Percentiles rank a stretch among this genome's conserved stretches.
phyloP scores from a whole-genome alignment of 1,140 invertebrate genomes.

The Drosophila kanapiae region DNA sequence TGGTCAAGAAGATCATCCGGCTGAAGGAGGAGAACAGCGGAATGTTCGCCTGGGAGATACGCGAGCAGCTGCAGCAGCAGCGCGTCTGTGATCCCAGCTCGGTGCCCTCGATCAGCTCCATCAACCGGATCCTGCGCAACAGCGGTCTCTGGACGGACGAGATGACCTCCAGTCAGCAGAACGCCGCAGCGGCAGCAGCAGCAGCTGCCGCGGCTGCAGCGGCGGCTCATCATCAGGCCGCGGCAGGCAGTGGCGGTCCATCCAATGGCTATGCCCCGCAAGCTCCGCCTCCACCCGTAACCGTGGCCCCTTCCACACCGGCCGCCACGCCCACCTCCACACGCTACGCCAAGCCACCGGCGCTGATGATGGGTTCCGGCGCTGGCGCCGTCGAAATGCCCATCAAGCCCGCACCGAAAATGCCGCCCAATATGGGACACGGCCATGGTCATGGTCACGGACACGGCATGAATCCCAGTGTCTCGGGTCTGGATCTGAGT shows the following conservation, averaged over 20 bases:
- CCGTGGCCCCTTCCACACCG: background rate
- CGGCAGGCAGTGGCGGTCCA: constrained; percentile 27
- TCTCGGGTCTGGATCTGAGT: constrained; percentile 68
- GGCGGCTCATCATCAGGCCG: constrained; percentile 50
- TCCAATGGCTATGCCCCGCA: constrained; percentile 47
- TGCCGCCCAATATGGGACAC: constrained; percentile 42
- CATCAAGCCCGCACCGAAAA: constrained; percentile 70
- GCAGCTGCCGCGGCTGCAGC: constrained; percentile 58
- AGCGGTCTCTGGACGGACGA: constrained; percentile 90
- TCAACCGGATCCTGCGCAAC: constrained; percentile 96
- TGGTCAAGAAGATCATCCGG: constrained; percentile 95
- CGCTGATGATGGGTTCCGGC: constrained; percentile 23
- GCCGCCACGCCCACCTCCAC: constrained; percentile 24
- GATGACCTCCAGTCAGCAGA: constrained; percentile 85
- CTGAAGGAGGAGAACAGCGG: constrained; percentile 96
- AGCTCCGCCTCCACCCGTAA: constrained; percentile 23
- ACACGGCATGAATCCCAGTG: constrained; percentile 31
- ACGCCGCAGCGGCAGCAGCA: constrained; percentile 72
- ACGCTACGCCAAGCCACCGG: constrained; percentile 45
- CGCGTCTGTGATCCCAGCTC: constrained; percentile 94
- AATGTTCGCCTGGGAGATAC: constrained; percentile 97
- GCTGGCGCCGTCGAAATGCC: constrained; percentile 47
- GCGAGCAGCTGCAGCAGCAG: constrained; percentile 93
- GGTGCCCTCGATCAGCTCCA: constrained; percentile 97
- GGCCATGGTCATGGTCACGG: constrained; percentile 25